phyloP scores from a whole-genome alignment of 2,797 vertebrate genomes.

The Gadopsis bispinosus region DNA sequence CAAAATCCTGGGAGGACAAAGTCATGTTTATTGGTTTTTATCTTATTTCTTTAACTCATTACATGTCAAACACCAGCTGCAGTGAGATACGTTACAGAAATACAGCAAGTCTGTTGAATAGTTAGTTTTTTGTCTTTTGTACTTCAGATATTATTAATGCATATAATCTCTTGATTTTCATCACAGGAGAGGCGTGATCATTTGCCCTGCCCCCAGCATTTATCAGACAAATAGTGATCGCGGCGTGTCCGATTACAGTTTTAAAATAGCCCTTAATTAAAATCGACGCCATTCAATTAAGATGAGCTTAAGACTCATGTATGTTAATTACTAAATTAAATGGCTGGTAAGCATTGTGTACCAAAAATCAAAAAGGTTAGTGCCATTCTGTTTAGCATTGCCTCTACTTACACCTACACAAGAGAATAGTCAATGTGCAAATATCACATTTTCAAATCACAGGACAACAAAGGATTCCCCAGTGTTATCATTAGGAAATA shows the following conservation, averaged over 20 bases:
- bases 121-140: background rate
- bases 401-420: conserved; percentile 59
- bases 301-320: conserved; percentile 74
- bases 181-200: conserved; percentile 33
- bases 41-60: conserved; percentile 32
- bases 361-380: conserved; percentile 20
- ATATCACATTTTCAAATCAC: conserved; percentile 57
- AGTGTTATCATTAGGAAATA: conserved; percentile 36
- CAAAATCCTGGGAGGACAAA: conserved; percentile 52
- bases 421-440: conserved; percentile 54
- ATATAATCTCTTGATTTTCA: conserved; percentile 46
- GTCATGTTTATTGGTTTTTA: conserved; percentile 46
- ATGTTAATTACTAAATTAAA: conserved; percentile 76
- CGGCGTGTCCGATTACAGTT: conserved; percentile 54
- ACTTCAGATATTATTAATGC: conserved; percentile 29
- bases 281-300: conserved; percentile 76
- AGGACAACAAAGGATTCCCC: conserved; percentile 38
- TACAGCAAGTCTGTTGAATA: background rate
- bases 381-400: conserved; percentile 42
- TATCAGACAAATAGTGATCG: conserved; percentile 60
- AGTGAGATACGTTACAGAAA: conserved; percentile 25
- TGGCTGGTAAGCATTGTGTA: conserved; percentile 59
- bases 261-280: conserved; percentile 78
- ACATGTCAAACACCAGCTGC: conserved; percentile 40
- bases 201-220: conserved; percentile 53